Percentiles rank a stretch among this genome's conserved stretches.
Conservation (phyloP, 2,888 invertebrate genomes). For the Drosophila pullipes region DNA sequence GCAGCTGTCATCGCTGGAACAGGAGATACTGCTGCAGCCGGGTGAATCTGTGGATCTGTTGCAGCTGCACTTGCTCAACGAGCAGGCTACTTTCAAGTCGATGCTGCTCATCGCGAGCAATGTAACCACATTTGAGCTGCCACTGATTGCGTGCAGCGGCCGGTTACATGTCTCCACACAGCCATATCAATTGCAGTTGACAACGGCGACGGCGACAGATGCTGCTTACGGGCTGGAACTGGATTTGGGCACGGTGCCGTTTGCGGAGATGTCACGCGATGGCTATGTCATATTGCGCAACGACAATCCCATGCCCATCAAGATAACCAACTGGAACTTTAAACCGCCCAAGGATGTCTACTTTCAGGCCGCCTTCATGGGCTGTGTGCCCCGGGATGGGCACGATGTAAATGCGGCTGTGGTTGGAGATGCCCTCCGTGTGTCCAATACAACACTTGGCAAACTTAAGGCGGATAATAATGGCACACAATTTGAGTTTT, state of each 20-base stretch:
- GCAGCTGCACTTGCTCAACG: constrained; percentile 76
- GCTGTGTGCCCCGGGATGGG: constrained; percentile 85
- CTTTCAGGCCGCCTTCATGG: constrained; percentile 86
- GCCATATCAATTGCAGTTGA: constrained; percentile 48
- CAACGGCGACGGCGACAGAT: background rate
- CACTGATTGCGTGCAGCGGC: constrained; percentile 86
- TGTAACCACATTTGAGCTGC: constrained; percentile 86
- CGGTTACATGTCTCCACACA: constrained; percentile 83
- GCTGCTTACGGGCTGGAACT: constrained; percentile 72
- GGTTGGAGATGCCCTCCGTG: background rate
- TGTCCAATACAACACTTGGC: background rate
- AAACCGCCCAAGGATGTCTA: constrained; percentile 81
- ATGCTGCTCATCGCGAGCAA: constrained; percentile 86
- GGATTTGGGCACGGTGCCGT: constrained; percentile 84
- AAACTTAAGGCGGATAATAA: constrained; percentile 28
- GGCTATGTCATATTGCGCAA: constrained; percentile 83
- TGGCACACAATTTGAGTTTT: constrained; percentile 66
- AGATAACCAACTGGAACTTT: constrained; percentile 83
- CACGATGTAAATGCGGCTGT: background rate
- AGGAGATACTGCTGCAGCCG: constrained; percentile 71
- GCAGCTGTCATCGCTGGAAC: constrained; percentile 40
- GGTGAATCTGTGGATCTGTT: constrained; percentile 77
- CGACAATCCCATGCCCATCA: constrained; percentile 83
- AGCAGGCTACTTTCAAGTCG: constrained; percentile 73
- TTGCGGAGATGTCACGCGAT: constrained; percentile 81